Percentiles rank a stretch among this genome's conserved stretches.
These are phyloP conservation scores for Agapornis roseicollis DNA, from an alignment of 2,113 vertebrate species.

Conservation along the genomic window DNA sequence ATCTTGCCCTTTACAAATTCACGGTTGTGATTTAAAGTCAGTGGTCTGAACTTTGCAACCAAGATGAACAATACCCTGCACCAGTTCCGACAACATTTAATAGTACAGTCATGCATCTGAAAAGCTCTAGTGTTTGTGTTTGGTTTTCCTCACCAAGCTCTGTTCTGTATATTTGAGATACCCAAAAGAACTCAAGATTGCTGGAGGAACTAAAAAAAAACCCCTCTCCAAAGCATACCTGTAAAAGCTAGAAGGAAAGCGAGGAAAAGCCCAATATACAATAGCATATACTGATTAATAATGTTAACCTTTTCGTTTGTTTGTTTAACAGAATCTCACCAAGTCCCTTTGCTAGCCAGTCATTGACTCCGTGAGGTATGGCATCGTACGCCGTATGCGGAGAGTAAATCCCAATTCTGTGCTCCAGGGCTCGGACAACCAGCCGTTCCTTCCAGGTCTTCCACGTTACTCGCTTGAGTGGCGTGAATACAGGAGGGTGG, in stretches of 20 bases:
- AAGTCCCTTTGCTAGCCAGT: slow-evolving; percentile 85
- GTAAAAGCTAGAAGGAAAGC: background rate
- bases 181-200: background rate
- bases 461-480: slow-evolving; percentile 85
- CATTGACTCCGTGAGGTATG: slow-evolving; percentile 85
- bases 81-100: background rate
- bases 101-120: background rate
- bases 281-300: background rate
- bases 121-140: background rate
- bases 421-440: slow-evolving; percentile 85
- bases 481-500: slow-evolving; percentile 89
- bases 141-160: background rate
- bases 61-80: background rate
- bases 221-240: background rate
- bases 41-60: background rate
- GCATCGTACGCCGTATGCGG: slow-evolving; percentile 92
- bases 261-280: background rate
- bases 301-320: background rate
- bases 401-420: slow-evolving; percentile 88
- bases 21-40: background rate
- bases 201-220: background rate
- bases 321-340: slow-evolving; percentile 69
- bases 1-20: background rate
- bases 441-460: slow-evolving; percentile 89
- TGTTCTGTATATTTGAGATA: background rate